These are phyloP conservation scores for Lasioglossum marginatum DNA, from an alignment of 2,888 invertebrate species.

Conservation along the genomic window DNA sequence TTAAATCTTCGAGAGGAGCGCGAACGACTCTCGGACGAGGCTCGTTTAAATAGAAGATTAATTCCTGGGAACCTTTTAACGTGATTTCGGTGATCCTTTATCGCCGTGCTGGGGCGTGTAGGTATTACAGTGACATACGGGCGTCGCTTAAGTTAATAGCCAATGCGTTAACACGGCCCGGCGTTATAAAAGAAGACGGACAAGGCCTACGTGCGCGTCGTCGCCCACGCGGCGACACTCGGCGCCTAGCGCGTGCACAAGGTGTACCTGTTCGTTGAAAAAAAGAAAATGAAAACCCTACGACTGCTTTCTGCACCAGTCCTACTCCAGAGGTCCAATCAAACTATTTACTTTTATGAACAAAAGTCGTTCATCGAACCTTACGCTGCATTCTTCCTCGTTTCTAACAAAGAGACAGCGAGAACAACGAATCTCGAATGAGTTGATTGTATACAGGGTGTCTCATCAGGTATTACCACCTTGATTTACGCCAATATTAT, in stretches of 20 bases:
- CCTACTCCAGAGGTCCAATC: not conserved
- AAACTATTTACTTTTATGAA: not conserved
- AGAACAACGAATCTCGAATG: not conserved
- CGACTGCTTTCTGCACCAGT: not conserved
- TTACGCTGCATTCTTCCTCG: not conserved
- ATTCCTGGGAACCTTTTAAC: slow-evolving; percentile 52
- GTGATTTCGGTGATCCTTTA: slow-evolving; percentile 58
- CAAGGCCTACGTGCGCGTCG: slow-evolving; percentile 40
- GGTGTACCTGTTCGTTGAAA: slow-evolving; percentile 5
- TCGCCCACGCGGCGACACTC: slow-evolving; percentile 55
- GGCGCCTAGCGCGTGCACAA: slow-evolving; percentile 21
- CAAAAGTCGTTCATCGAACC: not conserved
- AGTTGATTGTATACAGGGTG: not conserved
- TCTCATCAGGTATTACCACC: not conserved
- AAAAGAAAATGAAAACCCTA: not conserved
- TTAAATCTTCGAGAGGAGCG: slow-evolving; percentile 27
- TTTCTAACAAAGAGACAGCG: not conserved
- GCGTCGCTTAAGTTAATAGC: slow-evolving; percentile 64
- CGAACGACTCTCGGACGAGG: not conserved
- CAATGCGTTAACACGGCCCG: slow-evolving; percentile 56
- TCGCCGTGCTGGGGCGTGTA: slow-evolving; percentile 29
- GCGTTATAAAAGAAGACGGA: slow-evolving; percentile 53
- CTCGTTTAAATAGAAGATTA: slow-evolving; percentile 40
- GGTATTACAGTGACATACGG: slow-evolving; percentile 65
- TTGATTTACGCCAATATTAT: not conserved